These are phyloP conservation scores for Gymnocephalus cernua DNA, from an alignment of 2,113 vertebrate species.

Conservation along the genomic window DNA sequence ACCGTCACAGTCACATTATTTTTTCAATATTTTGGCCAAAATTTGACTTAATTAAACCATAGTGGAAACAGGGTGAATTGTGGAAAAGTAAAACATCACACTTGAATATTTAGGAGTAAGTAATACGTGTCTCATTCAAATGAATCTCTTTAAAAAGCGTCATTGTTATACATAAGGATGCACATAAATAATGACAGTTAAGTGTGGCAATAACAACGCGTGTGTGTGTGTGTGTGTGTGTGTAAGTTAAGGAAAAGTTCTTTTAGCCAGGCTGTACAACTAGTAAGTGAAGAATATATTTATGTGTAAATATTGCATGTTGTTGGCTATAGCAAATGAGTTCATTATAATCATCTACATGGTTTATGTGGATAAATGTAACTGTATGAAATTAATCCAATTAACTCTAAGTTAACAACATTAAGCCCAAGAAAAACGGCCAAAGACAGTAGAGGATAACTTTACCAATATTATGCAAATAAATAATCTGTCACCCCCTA, in stretches of 20 bases:
- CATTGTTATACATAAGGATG: background rate
- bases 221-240: background rate
- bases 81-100: background rate
- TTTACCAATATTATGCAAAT: constrained; percentile 45
- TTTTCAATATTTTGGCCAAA: background rate
- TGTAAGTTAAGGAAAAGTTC: background rate
- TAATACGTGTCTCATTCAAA: background rate
- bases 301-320: constrained; percentile 20
- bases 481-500: constrained; percentile 39
- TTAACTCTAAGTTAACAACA: no score
- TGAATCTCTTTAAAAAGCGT: background rate
- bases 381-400: constrained; percentile 8
- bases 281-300: constrained; percentile 7
- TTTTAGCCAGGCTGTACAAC: background rate
- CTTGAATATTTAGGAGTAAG: background rate
- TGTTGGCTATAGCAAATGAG: constrained; percentile 9
- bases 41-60: background rate
- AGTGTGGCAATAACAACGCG: background rate
- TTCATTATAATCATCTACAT: constrained; percentile 29
- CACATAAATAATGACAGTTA: background rate
- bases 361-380: constrained; percentile 13
- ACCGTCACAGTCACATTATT: background rate
- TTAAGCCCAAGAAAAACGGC: constrained; percentile 1
- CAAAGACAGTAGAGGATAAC: background rate
- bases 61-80: background rate